Evolutionary conservation across 2,888 invertebrate genomes (phyloP).

Genomic region (Bombylius major): DNA sequence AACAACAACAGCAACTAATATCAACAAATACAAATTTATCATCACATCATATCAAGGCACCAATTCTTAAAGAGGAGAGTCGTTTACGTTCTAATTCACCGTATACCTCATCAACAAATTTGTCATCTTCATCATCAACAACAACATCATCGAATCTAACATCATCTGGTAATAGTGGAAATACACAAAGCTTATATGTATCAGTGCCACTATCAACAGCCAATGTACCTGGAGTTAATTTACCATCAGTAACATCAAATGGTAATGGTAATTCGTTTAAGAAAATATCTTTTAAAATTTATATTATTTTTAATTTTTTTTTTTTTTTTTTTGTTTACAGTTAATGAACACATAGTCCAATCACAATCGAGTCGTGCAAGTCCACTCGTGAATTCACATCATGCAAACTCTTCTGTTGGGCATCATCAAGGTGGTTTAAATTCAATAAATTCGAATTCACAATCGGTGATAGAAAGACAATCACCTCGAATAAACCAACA

Average conservation of each 20-base stretch:
- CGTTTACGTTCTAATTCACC: conserved; percentile 11
- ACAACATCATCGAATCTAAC: not conserved
- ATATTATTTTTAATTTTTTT: not conserved
- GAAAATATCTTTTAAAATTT: not conserved
- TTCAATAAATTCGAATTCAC: conserved; percentile 1
- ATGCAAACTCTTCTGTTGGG: not conserved
- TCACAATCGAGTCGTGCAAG: conserved; percentile 11
- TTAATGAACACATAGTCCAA: conserved; percentile 7
- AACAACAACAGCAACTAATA: not conserved
- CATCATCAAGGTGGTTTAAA: conserved; percentile 9
- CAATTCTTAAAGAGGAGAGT: conserved; percentile 12
- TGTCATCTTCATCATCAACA: not conserved
- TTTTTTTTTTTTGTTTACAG: not conserved
- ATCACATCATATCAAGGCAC: conserved; percentile 9
- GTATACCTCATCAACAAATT: conserved; percentile 8
- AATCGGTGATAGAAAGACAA: conserved; percentile 18
- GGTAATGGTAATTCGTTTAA: conserved; percentile 4
- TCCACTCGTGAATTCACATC: conserved; percentile 31
- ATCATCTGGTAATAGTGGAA: conserved; percentile 14
- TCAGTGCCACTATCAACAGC: conserved; percentile 47
- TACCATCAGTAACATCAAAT: conserved; percentile 24
- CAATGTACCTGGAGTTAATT: conserved; percentile 37
- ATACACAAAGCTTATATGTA: conserved; percentile 46
- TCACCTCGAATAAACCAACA: conserved; percentile 20
- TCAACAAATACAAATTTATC: conserved; percentile 2